These are phyloP conservation scores for Neuroterus valhalla DNA, from an alignment of 1,140 invertebrate genomes.

Conservation along the genomic window DNA sequence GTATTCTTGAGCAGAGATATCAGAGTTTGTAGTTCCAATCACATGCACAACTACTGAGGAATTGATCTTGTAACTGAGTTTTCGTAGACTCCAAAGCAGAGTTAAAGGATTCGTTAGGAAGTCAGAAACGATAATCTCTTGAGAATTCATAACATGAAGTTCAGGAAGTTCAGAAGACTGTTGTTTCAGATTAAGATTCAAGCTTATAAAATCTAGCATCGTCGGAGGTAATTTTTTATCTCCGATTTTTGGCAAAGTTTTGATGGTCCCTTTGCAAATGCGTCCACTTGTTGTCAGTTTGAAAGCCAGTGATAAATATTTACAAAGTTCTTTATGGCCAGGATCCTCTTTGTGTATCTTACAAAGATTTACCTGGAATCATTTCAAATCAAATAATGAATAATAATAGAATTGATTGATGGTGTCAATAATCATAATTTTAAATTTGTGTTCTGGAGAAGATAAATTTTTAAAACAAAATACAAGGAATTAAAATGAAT, in stretches of 20 bases:
- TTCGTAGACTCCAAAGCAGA: neutral
- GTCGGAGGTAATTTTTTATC: neutral
- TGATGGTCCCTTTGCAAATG: neutral
- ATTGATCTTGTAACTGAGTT: neutral
- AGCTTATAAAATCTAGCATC: neutral
- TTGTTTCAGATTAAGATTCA: neutral
- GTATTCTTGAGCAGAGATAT: neutral
- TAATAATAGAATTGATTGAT: too few relatives aligned
- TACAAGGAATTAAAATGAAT: too few relatives aligned
- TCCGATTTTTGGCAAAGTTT: neutral
- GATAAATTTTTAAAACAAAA: too few relatives aligned
- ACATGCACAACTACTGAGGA: neutral
- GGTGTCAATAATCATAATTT: too few relatives aligned
- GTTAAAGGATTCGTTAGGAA: neutral
- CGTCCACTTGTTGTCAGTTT: neutral
- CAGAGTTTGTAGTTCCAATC: neutral
- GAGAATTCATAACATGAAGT: neutral
- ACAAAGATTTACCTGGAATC: neutral
- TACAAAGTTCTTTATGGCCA: neutral
- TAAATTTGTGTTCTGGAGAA: too few relatives aligned
- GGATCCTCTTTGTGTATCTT: neutral
- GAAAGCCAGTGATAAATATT: neutral
- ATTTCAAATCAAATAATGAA: too few relatives aligned
- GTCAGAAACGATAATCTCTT: neutral
- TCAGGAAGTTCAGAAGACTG: neutral